phyloP scores from a whole-genome alignment of 1,140 invertebrate species.

The Penaeus chinensis region DNA sequence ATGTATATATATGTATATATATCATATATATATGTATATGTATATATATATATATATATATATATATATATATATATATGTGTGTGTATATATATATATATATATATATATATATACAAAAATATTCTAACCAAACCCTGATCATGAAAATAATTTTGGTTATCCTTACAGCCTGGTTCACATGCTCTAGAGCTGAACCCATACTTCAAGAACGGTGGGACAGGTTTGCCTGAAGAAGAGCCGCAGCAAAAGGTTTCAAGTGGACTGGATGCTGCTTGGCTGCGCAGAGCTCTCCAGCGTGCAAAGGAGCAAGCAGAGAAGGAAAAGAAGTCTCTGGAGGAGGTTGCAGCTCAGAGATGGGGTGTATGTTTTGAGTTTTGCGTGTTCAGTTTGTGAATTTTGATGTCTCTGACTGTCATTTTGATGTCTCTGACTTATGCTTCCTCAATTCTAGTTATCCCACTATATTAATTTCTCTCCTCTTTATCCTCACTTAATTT shows the following conservation, averaged over 20 bases:
- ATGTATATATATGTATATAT: too few relatives aligned
- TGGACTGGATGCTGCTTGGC: constrained; percentile 71
- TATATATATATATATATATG: too few relatives aligned
- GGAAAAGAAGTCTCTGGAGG: constrained; percentile 73
- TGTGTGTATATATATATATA: too few relatives aligned
- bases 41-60: too few relatives aligned
- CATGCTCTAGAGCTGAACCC: constrained; percentile 87
- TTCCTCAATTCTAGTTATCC: not conserved
- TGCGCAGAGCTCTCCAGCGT: constrained; percentile 73
- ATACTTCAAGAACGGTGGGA: constrained; percentile 90
- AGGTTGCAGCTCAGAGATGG: constrained; percentile 76
- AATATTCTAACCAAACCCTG: not conserved
- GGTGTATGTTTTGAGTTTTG: constrained; percentile 66
- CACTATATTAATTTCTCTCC: not conserved
- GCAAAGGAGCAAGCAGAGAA: constrained; percentile 74
- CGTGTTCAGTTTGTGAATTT: not conserved
- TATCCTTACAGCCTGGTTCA: constrained; percentile 72
- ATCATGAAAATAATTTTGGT: not conserved
- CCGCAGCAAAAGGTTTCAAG: constrained; percentile 56
- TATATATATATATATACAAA: too few relatives aligned
- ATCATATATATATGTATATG: too few relatives aligned
- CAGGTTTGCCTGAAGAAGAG: constrained; percentile 76
- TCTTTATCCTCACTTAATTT: not conserved
- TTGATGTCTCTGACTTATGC: not conserved
- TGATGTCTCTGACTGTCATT: not conserved